Evolutionary conservation across 53 echinoderm and acorn worm genomes (phyloP).

Genomic region (Stichopus horrens): DNA sequence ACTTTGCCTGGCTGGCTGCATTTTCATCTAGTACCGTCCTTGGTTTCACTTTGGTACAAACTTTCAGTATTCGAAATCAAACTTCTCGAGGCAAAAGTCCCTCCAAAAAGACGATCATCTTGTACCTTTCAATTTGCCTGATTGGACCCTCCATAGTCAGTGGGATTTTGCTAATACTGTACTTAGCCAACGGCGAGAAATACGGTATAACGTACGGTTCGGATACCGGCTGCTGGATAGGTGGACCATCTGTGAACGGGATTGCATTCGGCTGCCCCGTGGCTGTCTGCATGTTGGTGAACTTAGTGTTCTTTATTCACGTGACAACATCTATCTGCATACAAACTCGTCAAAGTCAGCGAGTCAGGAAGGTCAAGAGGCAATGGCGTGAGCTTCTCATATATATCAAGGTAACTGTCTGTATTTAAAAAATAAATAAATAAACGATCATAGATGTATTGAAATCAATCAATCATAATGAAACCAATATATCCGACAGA

Average conservation of each 20-base stretch:
- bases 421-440: too few species aligned
- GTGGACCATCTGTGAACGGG: conserved; percentile 18
- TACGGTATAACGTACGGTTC: conserved; percentile 14
- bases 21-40: conserved; percentile 22
- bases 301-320: conserved; percentile 33
- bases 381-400: not conserved
- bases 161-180: conserved; percentile 13
- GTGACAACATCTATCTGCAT: conserved; percentile 1
- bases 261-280: conserved; percentile 25
- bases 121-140: not conserved
- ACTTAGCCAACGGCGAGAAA: not conserved
- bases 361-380: not conserved
- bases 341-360: not conserved
- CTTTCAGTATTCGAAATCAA: conserved; percentile 20
- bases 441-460: too few species aligned
- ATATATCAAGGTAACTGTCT: conserved; percentile 12
- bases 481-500: too few species aligned
- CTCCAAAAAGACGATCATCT: not conserved
- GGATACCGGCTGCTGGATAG: conserved; percentile 24
- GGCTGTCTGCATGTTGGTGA: conserved; percentile 11
- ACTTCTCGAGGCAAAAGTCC: not conserved
- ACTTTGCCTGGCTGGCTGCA: conserved; percentile 30
- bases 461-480: too few species aligned
- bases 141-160: not conserved
- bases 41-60: conserved; percentile 4